These are phyloP conservation scores for Ips nitidus DNA, from an alignment of 1,140 invertebrate species.

Conservation along the genomic window DNA sequence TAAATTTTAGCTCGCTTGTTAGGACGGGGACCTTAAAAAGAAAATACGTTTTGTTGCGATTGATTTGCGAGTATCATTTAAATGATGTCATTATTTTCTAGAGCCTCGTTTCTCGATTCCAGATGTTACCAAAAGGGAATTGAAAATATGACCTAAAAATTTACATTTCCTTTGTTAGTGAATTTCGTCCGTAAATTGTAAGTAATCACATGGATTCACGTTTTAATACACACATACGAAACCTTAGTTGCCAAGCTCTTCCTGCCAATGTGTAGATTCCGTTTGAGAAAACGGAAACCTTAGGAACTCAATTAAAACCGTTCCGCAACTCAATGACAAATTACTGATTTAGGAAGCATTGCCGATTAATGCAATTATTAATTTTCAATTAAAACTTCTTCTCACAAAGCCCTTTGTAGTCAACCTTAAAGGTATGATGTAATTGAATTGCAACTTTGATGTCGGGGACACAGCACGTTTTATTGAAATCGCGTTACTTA, in stretches of 20 bases:
- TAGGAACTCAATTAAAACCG: background rate
- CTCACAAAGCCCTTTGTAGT: constrained; percentile 5
- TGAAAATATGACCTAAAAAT: background rate
- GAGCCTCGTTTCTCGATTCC: no score
- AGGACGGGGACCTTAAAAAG: constrained; percentile 11
- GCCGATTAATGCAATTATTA: constrained; percentile 10
- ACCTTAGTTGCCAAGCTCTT: background rate
- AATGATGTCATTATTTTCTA: constrained; percentile 13
- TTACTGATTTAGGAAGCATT: background rate
- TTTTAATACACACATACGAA: background rate
- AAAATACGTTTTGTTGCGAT: constrained; percentile 15
- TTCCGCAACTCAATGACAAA: constrained; percentile 1
- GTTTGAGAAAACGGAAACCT: background rate
- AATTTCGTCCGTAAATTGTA: background rate
- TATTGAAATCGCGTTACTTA: no score
- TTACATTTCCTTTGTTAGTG: background rate
- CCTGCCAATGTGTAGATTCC: no score
- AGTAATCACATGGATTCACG: background rate
- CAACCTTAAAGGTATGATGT: background rate
- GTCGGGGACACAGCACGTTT: background rate
- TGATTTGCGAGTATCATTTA: constrained; percentile 19
- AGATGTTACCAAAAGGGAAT: no score
- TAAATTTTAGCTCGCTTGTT: constrained; percentile 16
- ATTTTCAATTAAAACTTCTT: constrained; percentile 12
- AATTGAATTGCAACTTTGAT: constrained; percentile 2